Evolutionary conservation across 2,888 invertebrate species (phyloP), one percentile per base, ranked within the genome.

Genomic region (Drosophila merina): DNA sequence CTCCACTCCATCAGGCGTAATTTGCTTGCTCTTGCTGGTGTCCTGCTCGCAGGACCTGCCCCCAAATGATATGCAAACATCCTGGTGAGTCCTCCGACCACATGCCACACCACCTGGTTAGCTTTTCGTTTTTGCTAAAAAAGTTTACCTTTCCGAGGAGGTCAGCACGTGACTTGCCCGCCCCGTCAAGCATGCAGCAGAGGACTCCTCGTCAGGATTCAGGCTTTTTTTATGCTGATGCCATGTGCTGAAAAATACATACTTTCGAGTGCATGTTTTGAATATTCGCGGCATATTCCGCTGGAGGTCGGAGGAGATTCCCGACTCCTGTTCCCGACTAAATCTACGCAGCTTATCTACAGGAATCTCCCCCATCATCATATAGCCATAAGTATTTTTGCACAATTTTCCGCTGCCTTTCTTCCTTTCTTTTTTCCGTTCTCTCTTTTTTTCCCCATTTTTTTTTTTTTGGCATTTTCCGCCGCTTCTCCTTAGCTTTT

Each of bases 261-360:
- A 52, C 75, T 75, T 87, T 79, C 66, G 72, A 88, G 86, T 74
- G 88, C 84, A 84, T 84, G 86, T 80, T 84, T 86, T 88, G 88
- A 84, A 88, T 84, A 88, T 86, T 86, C 80, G 79, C 63, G 86
- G 63, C 73, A 87, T 87, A 75, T 85, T 85, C 82, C 51, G 68
- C 51, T 62, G 62, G 66, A 7, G 66, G 64, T 64, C 67, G 45
- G n/a, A 20, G 20, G 14, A 26, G 26, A 28, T 9, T 62, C 69
- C 47, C 25, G 38, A 25, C 7, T 62, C 69, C 47, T 28, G 38
- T 49, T 62, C 45, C 68, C 40, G 70, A 64, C 71, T 55, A 76
- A 79, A 77, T 87, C 74, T 77, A 84, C 84, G 84, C 81, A 86
- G 84, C 86, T 85, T 85, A 85, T 88, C 88, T 86, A 76, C 76